These are phyloP conservation scores for Sardina pilchardus DNA, from an alignment of 2,113 vertebrate genomes.

Conservation along the genomic window DNA sequence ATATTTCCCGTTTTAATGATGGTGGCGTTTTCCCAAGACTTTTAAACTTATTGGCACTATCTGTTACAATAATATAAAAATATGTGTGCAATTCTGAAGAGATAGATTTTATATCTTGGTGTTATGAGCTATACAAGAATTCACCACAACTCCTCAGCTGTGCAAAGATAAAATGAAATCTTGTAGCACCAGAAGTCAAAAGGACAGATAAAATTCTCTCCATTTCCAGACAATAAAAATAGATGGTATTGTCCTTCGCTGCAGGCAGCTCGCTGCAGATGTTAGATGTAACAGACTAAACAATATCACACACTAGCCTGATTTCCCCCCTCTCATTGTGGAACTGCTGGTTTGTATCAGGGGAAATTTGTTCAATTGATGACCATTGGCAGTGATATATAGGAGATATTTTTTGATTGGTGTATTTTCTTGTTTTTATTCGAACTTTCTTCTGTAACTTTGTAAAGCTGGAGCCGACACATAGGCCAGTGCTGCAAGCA, in stretches of 20 bases:
- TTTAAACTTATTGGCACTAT: neutral
- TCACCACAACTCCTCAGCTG: neutral
- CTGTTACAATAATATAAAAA: conserved; percentile 5
- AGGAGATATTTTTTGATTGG: too few species aligned
- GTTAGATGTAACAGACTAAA: neutral
- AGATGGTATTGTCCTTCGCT: neutral
- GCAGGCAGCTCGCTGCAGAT: neutral
- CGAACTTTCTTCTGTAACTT: too few species aligned
- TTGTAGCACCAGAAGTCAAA: neutral
- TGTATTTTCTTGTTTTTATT: too few species aligned
- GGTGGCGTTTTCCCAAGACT: neutral
- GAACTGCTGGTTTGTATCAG: neutral
- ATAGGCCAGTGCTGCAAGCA: neutral
- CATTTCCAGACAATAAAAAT: neutral
- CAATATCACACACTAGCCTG: neutral
- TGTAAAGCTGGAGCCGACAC: neutral
- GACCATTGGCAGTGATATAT: neutral
- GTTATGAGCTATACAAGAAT: neutral
- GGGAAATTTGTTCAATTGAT: too few species aligned
- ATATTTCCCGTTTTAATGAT: neutral
- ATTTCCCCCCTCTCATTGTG: neutral
- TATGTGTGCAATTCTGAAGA: neutral
- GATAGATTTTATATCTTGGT: neutral
- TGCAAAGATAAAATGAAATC: neutral
- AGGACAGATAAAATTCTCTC: neutral